Base-by-base conservation (phyloP, 2,888 invertebrate genomes). In the Coleophora flavipennella region DNA sequence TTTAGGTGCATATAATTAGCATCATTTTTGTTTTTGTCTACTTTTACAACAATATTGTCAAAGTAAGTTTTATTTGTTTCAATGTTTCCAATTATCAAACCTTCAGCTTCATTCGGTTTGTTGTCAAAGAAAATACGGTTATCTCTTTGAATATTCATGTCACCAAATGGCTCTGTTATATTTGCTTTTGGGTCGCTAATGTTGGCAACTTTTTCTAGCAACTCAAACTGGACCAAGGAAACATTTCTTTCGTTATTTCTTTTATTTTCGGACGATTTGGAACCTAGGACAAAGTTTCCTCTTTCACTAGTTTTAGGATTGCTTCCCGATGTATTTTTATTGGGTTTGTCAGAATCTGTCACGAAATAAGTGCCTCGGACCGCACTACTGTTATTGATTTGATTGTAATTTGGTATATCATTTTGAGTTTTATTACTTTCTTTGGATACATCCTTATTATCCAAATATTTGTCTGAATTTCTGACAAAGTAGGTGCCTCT, bases 221-320 rank as follows among this genome's bases (percentile, higher is more conserved):
- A 59, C 48, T 79, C 78, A 42, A 79, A 79, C 33, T 75, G 70
- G 3, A 51, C 54, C 7, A 78, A 48, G 0, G 81, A 81, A 38
- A 49, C 61, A 31, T 78, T 64, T 39, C 57, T 64, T 9, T 55
- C 52, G 7, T 42, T 53, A 53, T 27, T 43, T 39, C 1, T 46
- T 31, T 10, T 43, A 37, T 42, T 20, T 20, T 20, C 3, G 20
- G 20, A 4, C 20, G 6, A 20, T 20, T 20, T 20, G 6, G 20
- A 20, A 4, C 6, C 20, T 20, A 4, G 3, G 6, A 20, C 20
- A 20, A 20, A 20, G 6, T 20, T 20, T 20, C 6, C 20, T 6
- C 20, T 20, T 6, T 3, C 20, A 20, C 20, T 20, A 20, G 20
- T 6, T 20, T 20, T 20, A 3, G 20, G 6, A 20, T 6, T 20